phyloP scores from a whole-genome alignment of 92 coral and sea anemone genomes.

The Epizoanthus ramosus region DNA sequence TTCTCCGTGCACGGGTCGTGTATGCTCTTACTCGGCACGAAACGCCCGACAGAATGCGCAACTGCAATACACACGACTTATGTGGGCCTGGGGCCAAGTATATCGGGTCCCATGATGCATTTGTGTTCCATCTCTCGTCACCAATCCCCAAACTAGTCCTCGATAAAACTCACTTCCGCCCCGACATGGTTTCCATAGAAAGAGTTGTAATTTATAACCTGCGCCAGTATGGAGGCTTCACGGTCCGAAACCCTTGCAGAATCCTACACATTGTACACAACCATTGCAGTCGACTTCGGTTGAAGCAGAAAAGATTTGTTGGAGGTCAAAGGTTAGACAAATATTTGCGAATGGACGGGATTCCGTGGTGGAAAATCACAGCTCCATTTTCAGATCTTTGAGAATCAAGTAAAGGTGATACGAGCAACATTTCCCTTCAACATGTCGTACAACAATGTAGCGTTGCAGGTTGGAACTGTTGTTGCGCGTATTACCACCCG shows the following conservation, averaged over 20 bases:
- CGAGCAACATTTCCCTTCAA: too few relatives aligned
- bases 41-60: constrained; percentile 44
- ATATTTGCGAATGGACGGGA: constrained; percentile 21
- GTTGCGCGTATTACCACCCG: too few relatives aligned
- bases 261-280: constrained; percentile 75
- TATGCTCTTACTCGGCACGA: constrained; percentile 93
- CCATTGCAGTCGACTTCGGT: constrained; percentile 71
- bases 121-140: constrained; percentile 61
- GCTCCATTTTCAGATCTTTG: constrained; percentile 53
- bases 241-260: constrained; percentile 80
- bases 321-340: constrained; percentile 41
- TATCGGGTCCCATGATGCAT: constrained; percentile 96
- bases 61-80: constrained; percentile 68
- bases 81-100: constrained; percentile 78
- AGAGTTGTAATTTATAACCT: constrained; percentile 65
- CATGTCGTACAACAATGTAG: too few relatives aligned
- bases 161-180: constrained; percentile 64
- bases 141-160: constrained; percentile 64
- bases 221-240: constrained; percentile 60
- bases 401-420: not conserved
- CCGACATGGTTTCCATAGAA: constrained; percentile 79
- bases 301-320: constrained; percentile 26
- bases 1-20: constrained; percentile 54
- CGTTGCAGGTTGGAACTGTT: too few relatives aligned
- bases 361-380: constrained; percentile 35